phyloP scores from a whole-genome alignment of 2,888 invertebrate genomes.

The Agrotis ipsilon region DNA sequence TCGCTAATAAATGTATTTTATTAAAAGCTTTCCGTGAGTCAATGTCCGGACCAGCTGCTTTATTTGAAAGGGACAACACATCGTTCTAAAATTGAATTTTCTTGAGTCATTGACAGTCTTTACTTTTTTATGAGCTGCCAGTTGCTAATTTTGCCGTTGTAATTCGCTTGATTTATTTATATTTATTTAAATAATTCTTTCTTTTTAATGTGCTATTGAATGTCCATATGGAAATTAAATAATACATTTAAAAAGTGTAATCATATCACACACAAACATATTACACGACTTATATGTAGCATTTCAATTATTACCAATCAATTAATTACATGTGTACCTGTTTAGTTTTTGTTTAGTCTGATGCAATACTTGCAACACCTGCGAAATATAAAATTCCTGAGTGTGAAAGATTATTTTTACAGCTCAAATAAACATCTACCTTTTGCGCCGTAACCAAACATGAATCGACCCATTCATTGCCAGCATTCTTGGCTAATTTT shows the following conservation, averaged over 20 bases:
- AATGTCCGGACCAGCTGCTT: slow-evolving; percentile 28
- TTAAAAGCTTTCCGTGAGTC: slow-evolving; percentile 40
- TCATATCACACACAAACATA: too few species aligned
- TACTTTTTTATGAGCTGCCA: slow-evolving; percentile 3
- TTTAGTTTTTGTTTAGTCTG: neutral
- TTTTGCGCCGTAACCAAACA: slow-evolving; percentile 37
- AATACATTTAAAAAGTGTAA: too few species aligned
- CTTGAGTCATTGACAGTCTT: slow-evolving; percentile 19
- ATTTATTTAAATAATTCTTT: too few species aligned
- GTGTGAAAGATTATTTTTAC: slow-evolving; percentile 24
- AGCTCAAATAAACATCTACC: slow-evolving; percentile 23
- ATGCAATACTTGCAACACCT: neutral
- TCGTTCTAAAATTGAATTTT: slow-evolving; percentile 36
- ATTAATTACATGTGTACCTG: too few species aligned
- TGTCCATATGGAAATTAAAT: too few species aligned
- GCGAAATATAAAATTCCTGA: neutral
- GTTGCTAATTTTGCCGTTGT: neutral
- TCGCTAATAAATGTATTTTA: slow-evolving; percentile 32
- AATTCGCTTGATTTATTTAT: neutral
- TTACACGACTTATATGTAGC: too few species aligned
- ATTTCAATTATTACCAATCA: too few species aligned
- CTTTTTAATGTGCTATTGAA: too few species aligned
- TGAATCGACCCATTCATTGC: slow-evolving; percentile 41
- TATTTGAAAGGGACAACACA: slow-evolving; percentile 3
- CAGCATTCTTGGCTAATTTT: slow-evolving; percentile 49